Base-by-base conservation (phyloP, 1,140 invertebrate genomes). In the Rhynchophorus ferrugineus region DNA sequence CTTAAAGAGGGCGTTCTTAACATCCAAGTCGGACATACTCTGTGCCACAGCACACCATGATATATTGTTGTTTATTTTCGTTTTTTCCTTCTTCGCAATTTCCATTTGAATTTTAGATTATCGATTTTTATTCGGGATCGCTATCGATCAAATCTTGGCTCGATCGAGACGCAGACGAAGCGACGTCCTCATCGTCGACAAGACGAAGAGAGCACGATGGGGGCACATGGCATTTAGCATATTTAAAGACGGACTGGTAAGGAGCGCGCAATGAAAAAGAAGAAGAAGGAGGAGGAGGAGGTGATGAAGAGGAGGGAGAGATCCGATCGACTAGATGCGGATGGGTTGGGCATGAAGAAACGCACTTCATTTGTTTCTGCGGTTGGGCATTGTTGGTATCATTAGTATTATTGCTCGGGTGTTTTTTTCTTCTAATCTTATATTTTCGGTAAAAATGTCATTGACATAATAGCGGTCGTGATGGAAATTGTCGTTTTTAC, bases 21-120 rank as follows among this genome's bases (percentile, higher is more conserved):
- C 24, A 29, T 29, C 24, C 24, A 29, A 29, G 24, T 14, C 37
- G 37, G 37, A 14, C 37, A 38, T 38, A 13, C 5, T 13, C 5
- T 14, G 13, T 5, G 37, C 37, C 18, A 19, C 18, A 13, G 13
- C 37, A 38, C 18, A 38, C 37, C 18, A 38, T 38, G 37, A 38
- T 38, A 38, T 38, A 38, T 38, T 38, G 37, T 38, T 38, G 37
- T 38, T 38, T 38, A 38, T 38, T 38, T 38, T 14, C 37, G 13
- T 38, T 19, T 19, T 38, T 38, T 38, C 18, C 18, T 13, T 19
- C 18, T 14, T 13, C 13, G 13, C 37, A 5, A 38, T 38, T 19
- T 38, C 13, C 37, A 38, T 38, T 38, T 38, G 37, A 38, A 38
- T 38, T 38, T 38, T 19, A 38, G 37, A 38, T 38, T 38, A 38